Evolutionary conservation across 2,888 invertebrate genomes (phyloP).

Genomic region (Melinopterus prodromus): DNA sequence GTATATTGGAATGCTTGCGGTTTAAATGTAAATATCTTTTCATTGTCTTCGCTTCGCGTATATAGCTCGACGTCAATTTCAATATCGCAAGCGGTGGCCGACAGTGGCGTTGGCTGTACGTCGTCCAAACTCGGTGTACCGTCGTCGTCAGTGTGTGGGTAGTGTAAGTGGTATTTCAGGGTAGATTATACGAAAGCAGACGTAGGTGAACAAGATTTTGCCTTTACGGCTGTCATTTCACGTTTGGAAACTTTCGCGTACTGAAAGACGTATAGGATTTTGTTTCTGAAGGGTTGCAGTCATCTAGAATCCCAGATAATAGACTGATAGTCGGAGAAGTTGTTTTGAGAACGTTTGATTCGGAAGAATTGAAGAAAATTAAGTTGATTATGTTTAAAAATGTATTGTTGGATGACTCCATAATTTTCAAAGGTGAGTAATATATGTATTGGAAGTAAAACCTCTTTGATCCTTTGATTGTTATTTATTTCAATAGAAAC

Average conservation of each 20-base stretch:
- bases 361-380: no score
- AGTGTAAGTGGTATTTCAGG: background rate
- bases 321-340: no score
- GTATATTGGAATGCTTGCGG: background rate
- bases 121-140: background rate
- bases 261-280: background rate
- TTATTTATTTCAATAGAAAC: no score
- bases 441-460: no score
- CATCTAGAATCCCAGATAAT: no score
- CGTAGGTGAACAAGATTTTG: background rate
- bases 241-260: background rate
- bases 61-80: constrained; percentile 14
- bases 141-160: background rate
- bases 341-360: no score
- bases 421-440: no score
- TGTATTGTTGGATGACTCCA: no score
- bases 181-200: background rate
- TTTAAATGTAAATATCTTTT: constrained; percentile 22
- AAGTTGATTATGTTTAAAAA: no score
- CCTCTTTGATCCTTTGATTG: no score
- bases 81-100: background rate
- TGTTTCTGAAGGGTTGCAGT: background rate
- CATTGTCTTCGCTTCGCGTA: constrained; percentile 21
- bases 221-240: background rate
- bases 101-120: background rate